These are phyloP conservation scores for Bufotes viridis DNA, from an alignment of 2,797 vertebrate species.

Conservation along the genomic window DNA sequence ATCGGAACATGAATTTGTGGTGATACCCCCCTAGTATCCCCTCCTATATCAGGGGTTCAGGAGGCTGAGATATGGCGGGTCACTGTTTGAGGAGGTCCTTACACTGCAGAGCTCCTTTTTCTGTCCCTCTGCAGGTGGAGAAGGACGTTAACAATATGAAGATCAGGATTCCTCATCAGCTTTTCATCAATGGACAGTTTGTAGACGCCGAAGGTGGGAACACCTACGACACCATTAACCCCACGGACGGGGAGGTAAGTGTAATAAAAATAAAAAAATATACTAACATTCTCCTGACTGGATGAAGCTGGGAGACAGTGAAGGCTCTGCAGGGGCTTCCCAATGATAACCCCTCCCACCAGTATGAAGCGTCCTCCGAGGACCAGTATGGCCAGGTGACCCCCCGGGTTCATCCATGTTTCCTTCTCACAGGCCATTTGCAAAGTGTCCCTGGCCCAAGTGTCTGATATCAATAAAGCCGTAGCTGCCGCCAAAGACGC, in stretches of 20 bases:
- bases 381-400: neutral
- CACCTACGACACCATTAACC: constrained; percentile 85
- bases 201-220: constrained; percentile 81
- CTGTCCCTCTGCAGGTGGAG: constrained; percentile 75
- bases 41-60: neutral
- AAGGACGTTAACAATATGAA: constrained; percentile 81
- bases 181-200: constrained; percentile 86
- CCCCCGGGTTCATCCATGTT: neutral
- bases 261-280: neutral
- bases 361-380: neutral
- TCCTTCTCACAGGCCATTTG: constrained; percentile 78
- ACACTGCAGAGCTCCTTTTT: neutral
- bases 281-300: too few species aligned
- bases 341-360: too few species aligned
- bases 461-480: constrained; percentile 82
- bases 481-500: constrained; percentile 85
- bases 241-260: constrained; percentile 80
- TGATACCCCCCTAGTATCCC: too few species aligned
- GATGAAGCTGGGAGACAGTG: too few species aligned
- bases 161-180: constrained; percentile 84
- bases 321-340: too few species aligned
- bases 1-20: too few species aligned
- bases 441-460: constrained; percentile 84
- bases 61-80: neutral
- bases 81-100: neutral